These are phyloP conservation scores for Bombus ignitus DNA, from an alignment of 1,140 invertebrate species.

Conservation along the genomic window DNA sequence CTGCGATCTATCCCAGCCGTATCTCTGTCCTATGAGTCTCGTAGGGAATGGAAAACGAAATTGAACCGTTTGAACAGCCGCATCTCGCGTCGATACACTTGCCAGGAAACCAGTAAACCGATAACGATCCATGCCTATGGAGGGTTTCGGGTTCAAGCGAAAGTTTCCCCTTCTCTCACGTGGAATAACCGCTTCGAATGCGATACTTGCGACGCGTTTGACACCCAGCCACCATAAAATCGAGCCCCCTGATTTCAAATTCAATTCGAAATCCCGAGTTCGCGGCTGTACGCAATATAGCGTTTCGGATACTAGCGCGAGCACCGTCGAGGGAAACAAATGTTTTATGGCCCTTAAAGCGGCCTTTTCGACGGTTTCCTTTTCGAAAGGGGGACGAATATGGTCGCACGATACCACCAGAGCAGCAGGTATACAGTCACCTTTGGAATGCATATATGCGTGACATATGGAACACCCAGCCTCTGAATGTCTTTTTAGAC, in stretches of 20 bases:
- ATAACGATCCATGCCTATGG: conserved; percentile 49
- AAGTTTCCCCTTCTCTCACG: conserved; percentile 4
- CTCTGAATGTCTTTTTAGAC: neutral
- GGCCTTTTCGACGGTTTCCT: conserved; percentile 70
- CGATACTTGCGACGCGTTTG: conserved; percentile 70
- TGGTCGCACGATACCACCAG: neutral
- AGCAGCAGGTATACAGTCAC: conserved; percentile 35
- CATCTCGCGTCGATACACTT: conserved; percentile 56
- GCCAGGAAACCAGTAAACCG: conserved; percentile 57
- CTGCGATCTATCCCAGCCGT: conserved; percentile 5
- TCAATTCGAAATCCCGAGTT: conserved; percentile 76
- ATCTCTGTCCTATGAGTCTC: conserved; percentile 1
- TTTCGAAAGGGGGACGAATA: conserved; percentile 51
- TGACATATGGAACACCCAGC: neutral
- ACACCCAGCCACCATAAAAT: conserved; percentile 76
- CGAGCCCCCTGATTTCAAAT: conserved; percentile 78
- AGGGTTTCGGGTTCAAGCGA: conserved; percentile 41
- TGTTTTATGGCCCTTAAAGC: conserved; percentile 79
- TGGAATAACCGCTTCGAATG: conserved; percentile 46
- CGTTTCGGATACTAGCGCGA: conserved; percentile 44
- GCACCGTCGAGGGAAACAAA: conserved; percentile 74
- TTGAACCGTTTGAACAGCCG: conserved; percentile 21
- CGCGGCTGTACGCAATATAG: conserved; percentile 70
- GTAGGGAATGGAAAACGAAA: conserved; percentile 37
- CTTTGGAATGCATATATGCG: conserved; percentile 27